A percentile compares a stretch with the other conserved stretches of the same genome.
These are phyloP conservation scores for Limenitis camilla DNA, from an alignment of 2,888 invertebrate species.

Conservation along the genomic window DNA sequence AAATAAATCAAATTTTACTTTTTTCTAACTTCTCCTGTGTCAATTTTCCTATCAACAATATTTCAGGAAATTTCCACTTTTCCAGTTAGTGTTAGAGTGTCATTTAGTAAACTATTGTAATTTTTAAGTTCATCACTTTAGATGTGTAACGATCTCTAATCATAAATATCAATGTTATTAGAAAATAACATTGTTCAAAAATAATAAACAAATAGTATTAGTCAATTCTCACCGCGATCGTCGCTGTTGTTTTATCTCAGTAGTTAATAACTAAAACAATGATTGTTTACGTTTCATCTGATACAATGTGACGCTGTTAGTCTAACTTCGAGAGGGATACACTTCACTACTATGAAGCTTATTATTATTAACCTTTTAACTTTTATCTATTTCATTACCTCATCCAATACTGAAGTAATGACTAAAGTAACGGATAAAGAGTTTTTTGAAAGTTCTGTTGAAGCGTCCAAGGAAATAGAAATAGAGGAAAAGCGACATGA, in stretches of 20 bases:
- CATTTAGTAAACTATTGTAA: no score
- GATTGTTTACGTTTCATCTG: conserved; percentile 46
- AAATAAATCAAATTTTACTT: no score
- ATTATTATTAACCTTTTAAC: conserved; percentile 5
- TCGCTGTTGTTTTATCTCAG: conserved; percentile 38
- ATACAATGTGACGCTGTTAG: conserved; percentile 39
- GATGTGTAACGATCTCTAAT: no score
- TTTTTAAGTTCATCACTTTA: no score
- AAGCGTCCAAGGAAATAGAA: conserved; percentile 5
- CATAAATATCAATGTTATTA: no score
- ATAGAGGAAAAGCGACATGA: background rate
- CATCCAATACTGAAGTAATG: conserved; percentile 6
- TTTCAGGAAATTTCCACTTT: no score
- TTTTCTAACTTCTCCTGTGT: no score
- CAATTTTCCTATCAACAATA: no score
- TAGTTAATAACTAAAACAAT: conserved; percentile 47
- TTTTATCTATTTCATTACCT: background rate
- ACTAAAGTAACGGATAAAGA: conserved; percentile 9
- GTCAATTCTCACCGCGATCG: conserved; percentile 32
- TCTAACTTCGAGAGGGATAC: conserved; percentile 23
- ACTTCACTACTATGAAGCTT: conserved; percentile 20
- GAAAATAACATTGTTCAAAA: background rate
- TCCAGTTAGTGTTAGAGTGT: no score
- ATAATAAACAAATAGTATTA: conserved; percentile 35
- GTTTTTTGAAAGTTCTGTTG: background rate